Conservation (phyloP, 2,113 vertebrate species). For the Hippocampus guttulatus region DNA sequence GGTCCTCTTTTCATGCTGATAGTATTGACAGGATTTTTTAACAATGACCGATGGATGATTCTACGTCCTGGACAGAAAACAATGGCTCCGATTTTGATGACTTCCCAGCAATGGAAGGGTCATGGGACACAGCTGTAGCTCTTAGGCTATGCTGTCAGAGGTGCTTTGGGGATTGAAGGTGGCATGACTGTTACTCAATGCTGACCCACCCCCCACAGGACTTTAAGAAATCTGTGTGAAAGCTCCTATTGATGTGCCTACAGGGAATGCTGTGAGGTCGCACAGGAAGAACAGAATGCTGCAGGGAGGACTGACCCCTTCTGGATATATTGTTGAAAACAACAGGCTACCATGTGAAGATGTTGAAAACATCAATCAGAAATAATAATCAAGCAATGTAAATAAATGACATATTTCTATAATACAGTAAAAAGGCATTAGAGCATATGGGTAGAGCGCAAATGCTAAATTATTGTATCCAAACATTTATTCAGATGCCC, state of each 20-base stretch:
- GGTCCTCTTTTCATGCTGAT: no score
- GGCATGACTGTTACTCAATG: neutral
- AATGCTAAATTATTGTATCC: no score
- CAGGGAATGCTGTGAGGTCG: neutral
- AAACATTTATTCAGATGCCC: no score
- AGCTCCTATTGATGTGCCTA: neutral
- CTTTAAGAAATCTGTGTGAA: neutral
- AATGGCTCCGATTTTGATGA: neutral
- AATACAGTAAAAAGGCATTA: neutral
- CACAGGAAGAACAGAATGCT: neutral
- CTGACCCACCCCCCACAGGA: neutral
- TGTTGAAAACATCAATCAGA: neutral
- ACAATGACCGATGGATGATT: neutral
- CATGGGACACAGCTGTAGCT: neutral
- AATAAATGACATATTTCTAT: neutral
- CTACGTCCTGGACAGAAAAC: neutral
- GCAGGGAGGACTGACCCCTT: neutral
- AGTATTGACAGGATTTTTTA: no score
- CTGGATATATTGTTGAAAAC: neutral
- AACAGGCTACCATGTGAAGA: no score
- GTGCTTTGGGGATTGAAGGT: neutral
- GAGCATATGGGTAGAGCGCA: no score
- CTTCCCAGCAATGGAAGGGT: neutral
- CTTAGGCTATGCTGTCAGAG: neutral
- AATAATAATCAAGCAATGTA: neutral